Evolutionary conservation across 2,888 invertebrate genomes (phyloP).

Genomic region (Heliconius aoede): DNA sequence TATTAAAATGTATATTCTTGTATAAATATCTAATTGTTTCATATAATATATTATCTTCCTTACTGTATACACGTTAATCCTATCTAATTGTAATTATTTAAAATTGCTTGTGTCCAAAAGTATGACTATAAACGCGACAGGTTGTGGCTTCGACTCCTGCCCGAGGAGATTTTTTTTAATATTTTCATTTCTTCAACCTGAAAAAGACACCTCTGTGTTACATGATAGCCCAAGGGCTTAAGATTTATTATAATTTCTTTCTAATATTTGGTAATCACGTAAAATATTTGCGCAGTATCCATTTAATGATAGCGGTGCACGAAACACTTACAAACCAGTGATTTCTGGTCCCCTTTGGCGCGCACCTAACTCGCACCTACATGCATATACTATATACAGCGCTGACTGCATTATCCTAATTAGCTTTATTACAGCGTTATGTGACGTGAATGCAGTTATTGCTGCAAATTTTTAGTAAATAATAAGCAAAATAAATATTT

Average conservation of each 20-base stretch:
- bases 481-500: not conserved
- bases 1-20: not conserved
- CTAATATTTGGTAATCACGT: not conserved
- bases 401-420: conserved; percentile 70
- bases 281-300: conserved; percentile 25
- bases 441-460: conserved; percentile 1
- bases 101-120: not conserved
- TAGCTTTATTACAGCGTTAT: conserved; percentile 57
- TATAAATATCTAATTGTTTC: not conserved
- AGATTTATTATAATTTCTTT: no score
- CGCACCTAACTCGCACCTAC: conserved; percentile 60
- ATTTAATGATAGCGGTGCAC: conserved; percentile 44
- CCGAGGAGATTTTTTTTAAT: no score
- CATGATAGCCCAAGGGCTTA: no score
- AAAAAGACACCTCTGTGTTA: not conserved
- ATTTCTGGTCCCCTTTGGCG: conserved; percentile 64
- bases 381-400: conserved; percentile 57
- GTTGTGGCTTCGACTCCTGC: no score
- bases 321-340: conserved; percentile 55
- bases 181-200: no score
- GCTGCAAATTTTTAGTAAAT: not conserved
- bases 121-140: no score
- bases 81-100: not conserved
- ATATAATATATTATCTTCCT: not conserved
- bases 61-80: not conserved